Evolutionary conservation across 2,888 invertebrate genomes (phyloP), one percentile per base, ranked within the genome.

Genomic region (Sminthurides aquaticus): DNA sequence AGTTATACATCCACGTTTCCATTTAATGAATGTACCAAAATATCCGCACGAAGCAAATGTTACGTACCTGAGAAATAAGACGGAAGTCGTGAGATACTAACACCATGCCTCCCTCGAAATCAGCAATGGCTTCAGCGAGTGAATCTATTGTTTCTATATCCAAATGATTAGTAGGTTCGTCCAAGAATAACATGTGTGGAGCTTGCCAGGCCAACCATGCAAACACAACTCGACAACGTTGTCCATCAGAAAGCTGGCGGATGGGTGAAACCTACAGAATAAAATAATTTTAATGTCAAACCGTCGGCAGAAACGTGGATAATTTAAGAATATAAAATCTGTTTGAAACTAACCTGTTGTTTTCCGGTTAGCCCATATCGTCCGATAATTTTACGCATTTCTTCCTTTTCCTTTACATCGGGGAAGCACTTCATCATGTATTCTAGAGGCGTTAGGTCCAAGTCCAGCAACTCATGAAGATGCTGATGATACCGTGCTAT

Each of bases 61-160:
- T 15, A 73, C 76, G 75, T 78, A 96, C 97, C 86, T 99, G 98
- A 81, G 91, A 94, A 71, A 99, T 99, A 62, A 99, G 87, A 79
- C 99, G 85, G 84, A 99, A 99, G 85, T 99, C 99, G 90, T 99
- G 99, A 81, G 95, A 96, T 76, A 99, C 99, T 26, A 99, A 86
- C 71, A 99, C 92, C 90, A 99, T 89, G 73, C 99, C 99, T 55
- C 99, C 99, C 74, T 95, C 93, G 78, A 96, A 99, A 77, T 95
- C 93, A 78, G 93, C 96, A 76, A 99, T 89, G 27, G 99, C 99
- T 75, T 98, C 97, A 1, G 92, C 99, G 64, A 99, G 82, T 0
- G 98, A 93, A 80, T 99, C 99, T 72, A 99, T 99, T 0, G 97
- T 98, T 81, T 94, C 94, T 91, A 95, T 94, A 77, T 95, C 95